Base-by-base conservation (phyloP, 2,888 invertebrate species). In the Rotaria socialis region DNA sequence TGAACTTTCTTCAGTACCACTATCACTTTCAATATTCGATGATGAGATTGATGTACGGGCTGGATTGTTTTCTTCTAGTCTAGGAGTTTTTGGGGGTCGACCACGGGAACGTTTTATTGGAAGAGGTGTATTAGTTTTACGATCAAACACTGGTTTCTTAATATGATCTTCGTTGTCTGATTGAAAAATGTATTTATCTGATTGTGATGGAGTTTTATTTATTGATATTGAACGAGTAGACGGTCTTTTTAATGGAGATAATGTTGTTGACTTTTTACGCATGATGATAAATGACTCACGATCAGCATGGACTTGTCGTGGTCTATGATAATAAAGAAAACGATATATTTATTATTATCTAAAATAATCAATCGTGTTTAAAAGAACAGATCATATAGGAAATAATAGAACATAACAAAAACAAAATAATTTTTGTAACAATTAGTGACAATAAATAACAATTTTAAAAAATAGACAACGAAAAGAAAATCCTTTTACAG, bases 231-330 rank as follows among this genome's bases (percentile, higher is more conserved):
- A 67, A 41, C 67, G 67, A 35, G 67, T 67, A 16, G 67, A 67
- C 35, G 67, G 67, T 67, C 67, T 35, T 35, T 67, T 67, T 35
- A 41, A 67, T 67, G 35, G 67, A 35, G 67, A 67, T 35, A 35
- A 19, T 67, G 67, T 35, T 35, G 67, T 67, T 67, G 19, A 67
- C 67, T 67, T 67, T 67, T 35, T 67, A 67, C 19, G 35, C 67
- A 67, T 67, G 67, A 67, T 67, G 67, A 67, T 67, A 67, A 67
- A 67, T 35, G 67, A 67, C 67, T 35, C 35, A 35, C 67, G 67
- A 67, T 67, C 67, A 67, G 67, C 67, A 67, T 67, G 35, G 35
- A 35, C 67, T 67, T 67, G 14, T 67, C 67, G 67, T 14, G 35
- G 67, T 67, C 67, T 14, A 67, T 14, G 14, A 41, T 35, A 67